phyloP scores from a whole-genome alignment of 2,113 vertebrate genomes.

The Sinocyclocheilus anophthalmus region DNA sequence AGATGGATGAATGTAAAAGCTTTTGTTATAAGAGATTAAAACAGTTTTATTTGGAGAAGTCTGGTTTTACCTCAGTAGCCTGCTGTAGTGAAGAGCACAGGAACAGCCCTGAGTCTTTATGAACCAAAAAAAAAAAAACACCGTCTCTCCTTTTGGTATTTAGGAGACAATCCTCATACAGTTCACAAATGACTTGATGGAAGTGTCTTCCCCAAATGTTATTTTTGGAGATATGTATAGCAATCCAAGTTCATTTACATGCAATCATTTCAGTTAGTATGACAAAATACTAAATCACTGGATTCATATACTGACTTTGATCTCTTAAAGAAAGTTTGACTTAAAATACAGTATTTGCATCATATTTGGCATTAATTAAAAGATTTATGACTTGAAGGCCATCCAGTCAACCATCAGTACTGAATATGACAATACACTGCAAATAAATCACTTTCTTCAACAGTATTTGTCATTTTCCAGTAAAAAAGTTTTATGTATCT shows the following conservation, averaged over 20 bases:
- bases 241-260: background rate
- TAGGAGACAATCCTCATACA: background rate
- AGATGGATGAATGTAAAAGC: constrained; percentile 7
- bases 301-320: background rate
- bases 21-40: constrained; percentile 6
- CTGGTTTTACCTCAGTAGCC: constrained; percentile 21
- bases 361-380: background rate
- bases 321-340: background rate
- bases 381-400: background rate
- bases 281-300: background rate
- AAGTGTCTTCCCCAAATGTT: background rate
- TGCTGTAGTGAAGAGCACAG: constrained; percentile 8
- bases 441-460: background rate
- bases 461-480: background rate
- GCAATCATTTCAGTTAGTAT: background rate
- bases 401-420: background rate
- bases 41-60: background rate
- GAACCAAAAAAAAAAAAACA: background rate
- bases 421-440: background rate
- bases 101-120: background rate
- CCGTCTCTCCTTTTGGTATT: background rate
- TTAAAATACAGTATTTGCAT: background rate
- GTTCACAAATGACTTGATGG: constrained; percentile 3
- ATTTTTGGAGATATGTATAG: background rate
- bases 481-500: background rate